Evolutionary conservation across 2,797 vertebrate genomes (phyloP), one percentile per base, ranked within the genome.

Genomic region (Moxostoma hubbsi): DNA sequence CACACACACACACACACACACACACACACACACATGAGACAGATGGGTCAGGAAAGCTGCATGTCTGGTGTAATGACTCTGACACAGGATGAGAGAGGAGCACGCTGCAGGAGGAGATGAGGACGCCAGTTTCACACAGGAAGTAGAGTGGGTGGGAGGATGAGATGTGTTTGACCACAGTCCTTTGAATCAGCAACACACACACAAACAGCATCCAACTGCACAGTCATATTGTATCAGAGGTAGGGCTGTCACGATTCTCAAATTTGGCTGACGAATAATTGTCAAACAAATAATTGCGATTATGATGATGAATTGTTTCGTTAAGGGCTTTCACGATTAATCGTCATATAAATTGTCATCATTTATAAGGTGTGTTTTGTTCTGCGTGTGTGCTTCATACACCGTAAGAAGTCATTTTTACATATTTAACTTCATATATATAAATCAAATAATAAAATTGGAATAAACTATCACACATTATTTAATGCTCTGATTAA

Each of bases 51-150:
- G 46, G 36, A 70, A 70, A 57, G 12, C 9, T 15, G 9, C 4
- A 70, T 57, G 4, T 71, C n/a, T 71, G 9, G 36, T 8, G 57
- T 57, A 57, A 71, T 55, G 43, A 9, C 36, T 70, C 13, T 46
- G 36, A n/a, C 16, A 64, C 49, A 68, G 8, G 7, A 73, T 43
- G 55, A 50, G 11, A 73, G 54, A 73, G 46, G 61, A 36, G n/a
- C 4, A 36, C 57, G 70, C 18, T 70, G 69, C 65, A 24, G 24
- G 24, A 68, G 54, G 47, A 72, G 49, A 77, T 59, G 74, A 75
- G 18, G 57, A 85, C 81, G 47, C 57, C 58, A 46, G 71, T 79
- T 85, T 81, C 75, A 77, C 84, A 85, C 80, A 84, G 82, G 80
- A 85, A 83, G 75, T 54, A 81, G 62, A 73, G 47, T 18, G 6